Base-by-base conservation (phyloP, 2,797 vertebrate genomes). In the Anguilla megastoma region DNA sequence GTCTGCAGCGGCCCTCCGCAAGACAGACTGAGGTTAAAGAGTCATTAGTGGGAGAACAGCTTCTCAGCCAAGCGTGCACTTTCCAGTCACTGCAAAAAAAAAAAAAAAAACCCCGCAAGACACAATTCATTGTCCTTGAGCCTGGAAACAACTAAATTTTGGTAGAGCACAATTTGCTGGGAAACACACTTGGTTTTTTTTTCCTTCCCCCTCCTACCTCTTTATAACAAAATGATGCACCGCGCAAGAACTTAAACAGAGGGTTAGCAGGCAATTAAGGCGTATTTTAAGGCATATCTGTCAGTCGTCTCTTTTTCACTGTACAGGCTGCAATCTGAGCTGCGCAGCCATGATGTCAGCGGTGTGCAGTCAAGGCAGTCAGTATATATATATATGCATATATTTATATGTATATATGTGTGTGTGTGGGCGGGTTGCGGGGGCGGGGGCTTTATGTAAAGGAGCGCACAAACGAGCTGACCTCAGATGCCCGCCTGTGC, bases 21-120 rank as follows among this genome's bases (percentile, higher is more conserved):
- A 54, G 30, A 87, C 54, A 48, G 84, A 85, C 58, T 8, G 56
- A 48, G 87, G 85, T 85, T 89, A 89, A 89, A 87, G 85, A 89
- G 63, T 54, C 80, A 56, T 45, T 60, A 58, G 14, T 45, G n/a
- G n/a, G 18, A 60, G 71, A 58, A 60, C 48, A 82, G 76, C 48
- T 21, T 56, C 50, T 80, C 71, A 56, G 48, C 60, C 10, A 45
- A 18, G 58, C 41, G 76, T 80, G 76, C 45, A 48, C 76, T 48
- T 48, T 80, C 76, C 6, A 80, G 76, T n/a, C 76, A 48, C 76
- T 30, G 41, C 18, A 80, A n/a, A 0, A 3, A 66, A 24, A 5
- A 30, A 9, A 9, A 4, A 36, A 52, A 52, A 66, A 82, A 82
- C 10, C 63, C 56, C 33, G 80, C 36, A 87, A 87, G 86, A 56